These are phyloP conservation scores for Pachycephus smyrnensis DNA, from an alignment of 2,888 invertebrate genomes.

Conservation along the genomic window DNA sequence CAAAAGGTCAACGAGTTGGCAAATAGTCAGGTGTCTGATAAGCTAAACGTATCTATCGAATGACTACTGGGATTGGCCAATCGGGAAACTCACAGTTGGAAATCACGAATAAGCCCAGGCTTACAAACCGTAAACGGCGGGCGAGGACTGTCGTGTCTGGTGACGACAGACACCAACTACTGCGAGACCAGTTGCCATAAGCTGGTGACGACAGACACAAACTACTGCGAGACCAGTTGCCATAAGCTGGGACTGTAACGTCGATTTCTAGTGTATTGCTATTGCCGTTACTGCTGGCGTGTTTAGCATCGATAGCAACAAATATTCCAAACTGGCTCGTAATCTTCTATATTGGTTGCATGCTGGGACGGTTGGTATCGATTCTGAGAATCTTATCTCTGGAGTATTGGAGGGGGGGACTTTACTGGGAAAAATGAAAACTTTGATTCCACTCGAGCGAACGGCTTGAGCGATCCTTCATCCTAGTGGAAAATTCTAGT, in stretches of 20 bases:
- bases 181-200: not conserved
- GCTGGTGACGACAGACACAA: not conserved
- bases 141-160: not conserved
- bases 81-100: not conserved
- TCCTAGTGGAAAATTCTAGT: not conserved
- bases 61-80: not conserved
- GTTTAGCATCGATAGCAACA: not conserved
- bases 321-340: not conserved
- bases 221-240: not conserved
- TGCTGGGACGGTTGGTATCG: not conserved
- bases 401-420: not conserved
- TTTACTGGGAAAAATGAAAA: not conserved
- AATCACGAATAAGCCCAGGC: not conserved
- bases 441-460: not conserved
- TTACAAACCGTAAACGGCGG: not conserved
- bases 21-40: not conserved
- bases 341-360: not conserved
- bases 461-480: not conserved
- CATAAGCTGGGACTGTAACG: not conserved
- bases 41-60: not conserved
- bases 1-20: not conserved
- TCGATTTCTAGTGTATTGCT: not conserved
- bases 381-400: not conserved
- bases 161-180: not conserved
- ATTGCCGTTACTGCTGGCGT: not conserved